Percentiles rank a stretch among this genome's conserved stretches.
phyloP scores from a whole-genome alignment of 2,113 vertebrate species.

The Myodes glareolus region DNA sequence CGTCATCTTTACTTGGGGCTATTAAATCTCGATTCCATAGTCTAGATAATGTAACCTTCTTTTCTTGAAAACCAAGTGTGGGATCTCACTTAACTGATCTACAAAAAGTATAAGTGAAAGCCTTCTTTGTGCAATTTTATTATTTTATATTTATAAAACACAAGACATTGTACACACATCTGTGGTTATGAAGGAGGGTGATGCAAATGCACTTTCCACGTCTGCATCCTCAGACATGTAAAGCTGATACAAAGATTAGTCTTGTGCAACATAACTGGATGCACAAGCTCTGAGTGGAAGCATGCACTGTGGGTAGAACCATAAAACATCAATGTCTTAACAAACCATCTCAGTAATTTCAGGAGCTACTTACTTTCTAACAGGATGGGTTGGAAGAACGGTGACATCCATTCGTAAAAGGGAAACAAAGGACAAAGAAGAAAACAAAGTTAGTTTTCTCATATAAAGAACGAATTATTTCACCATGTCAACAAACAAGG shows the following conservation, averaged over 20 bases:
- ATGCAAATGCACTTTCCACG: neutral
- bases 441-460: slow-evolving; percentile 77
- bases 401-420: slow-evolving; percentile 75
- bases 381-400: slow-evolving; percentile 69
- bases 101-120: slow-evolving; percentile 20
- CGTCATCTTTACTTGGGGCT: neutral
- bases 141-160: slow-evolving; percentile 30
- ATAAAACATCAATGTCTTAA: slow-evolving; percentile 37
- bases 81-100: neutral
- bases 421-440: slow-evolving; percentile 62
- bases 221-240: neutral
- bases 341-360: slow-evolving; percentile 50
- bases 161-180: neutral
- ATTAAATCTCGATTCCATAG: neutral
- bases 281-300: neutral
- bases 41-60: neutral
- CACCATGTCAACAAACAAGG: slow-evolving; percentile 22
- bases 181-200: neutral
- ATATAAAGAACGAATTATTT: slow-evolving; percentile 19
- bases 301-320: neutral
- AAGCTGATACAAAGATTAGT: neutral
- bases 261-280: neutral
- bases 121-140: neutral
- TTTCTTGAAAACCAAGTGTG: slow-evolving; percentile 16
- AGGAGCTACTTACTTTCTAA: slow-evolving; percentile 88